These are phyloP conservation scores for Hypercompe scribonia DNA, from an alignment of 2,888 invertebrate species.

Conservation along the genomic window DNA sequence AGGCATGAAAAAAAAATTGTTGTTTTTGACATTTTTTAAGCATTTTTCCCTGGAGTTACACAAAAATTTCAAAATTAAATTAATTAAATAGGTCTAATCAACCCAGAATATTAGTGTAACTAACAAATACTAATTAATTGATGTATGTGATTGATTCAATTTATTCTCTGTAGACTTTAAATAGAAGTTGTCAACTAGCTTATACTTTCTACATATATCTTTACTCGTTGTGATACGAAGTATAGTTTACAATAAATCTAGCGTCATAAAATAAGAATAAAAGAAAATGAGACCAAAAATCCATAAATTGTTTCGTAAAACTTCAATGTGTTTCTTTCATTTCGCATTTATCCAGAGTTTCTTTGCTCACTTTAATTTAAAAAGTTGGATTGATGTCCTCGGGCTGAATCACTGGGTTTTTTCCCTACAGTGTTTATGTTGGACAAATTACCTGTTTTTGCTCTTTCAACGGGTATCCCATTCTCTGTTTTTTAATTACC, in stretches of 20 bases:
- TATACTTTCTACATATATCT: neutral
- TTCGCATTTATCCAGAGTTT: constrained; percentile 61
- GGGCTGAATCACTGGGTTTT: constrained; percentile 58
- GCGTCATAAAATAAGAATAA: constrained; percentile 3
- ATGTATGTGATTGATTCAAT: too few relatives aligned
- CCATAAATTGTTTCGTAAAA: constrained; percentile 52
- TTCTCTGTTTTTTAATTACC: constrained; percentile 27
- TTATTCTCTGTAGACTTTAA: neutral
- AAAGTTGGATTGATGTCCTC: constrained; percentile 80
- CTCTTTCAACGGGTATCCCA: constrained; percentile 25
- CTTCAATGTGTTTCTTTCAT: constrained; percentile 61
- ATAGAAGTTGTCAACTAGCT: neutral
- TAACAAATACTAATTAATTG: too few relatives aligned
- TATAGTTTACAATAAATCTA: neutral
- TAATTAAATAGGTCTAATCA: too few relatives aligned
- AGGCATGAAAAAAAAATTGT: too few relatives aligned
- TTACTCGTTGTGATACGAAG: neutral
- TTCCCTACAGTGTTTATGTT: constrained; percentile 58
- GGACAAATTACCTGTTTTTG: constrained; percentile 52
- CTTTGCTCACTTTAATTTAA: constrained; percentile 78
- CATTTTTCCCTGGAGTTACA: too few relatives aligned
- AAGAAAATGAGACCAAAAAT: constrained; percentile 30
- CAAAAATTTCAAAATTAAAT: too few relatives aligned
- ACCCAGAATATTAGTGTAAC: too few relatives aligned
- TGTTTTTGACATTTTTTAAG: too few relatives aligned